A percentile compares a stretch with the other conserved stretches of the same genome.
phyloP scores from a whole-genome alignment of 2,113 vertebrate genomes.

The Oncorhynchus tshawytscha region DNA sequence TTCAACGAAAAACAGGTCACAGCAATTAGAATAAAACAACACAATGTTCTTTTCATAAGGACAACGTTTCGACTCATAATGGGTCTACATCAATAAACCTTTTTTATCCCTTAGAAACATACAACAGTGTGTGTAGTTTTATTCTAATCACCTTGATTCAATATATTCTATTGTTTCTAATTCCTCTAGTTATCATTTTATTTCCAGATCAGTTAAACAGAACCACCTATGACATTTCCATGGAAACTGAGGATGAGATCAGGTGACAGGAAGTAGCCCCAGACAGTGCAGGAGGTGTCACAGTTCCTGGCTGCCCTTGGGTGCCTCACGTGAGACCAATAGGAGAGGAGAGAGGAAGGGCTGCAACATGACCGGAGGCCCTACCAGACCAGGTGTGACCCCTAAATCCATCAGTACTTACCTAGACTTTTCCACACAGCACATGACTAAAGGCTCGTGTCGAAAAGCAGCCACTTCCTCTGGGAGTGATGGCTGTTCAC shows the following conservation, averaged over 20 bases:
- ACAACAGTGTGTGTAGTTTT: too few species aligned
- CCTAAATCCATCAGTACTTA: conserved; percentile 11
- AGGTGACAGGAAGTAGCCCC: conserved; percentile 50
- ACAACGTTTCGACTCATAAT: too few species aligned
- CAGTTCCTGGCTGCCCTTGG: too few species aligned
- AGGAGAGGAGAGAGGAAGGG: neutral
- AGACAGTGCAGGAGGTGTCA: neutral
- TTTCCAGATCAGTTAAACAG: neutral
- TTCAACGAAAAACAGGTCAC: too few species aligned
- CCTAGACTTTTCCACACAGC: neutral
- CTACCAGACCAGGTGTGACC: neutral
- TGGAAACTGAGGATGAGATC: conserved; percentile 14
- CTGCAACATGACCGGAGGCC: neutral
- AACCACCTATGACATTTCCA: conserved; percentile 17
- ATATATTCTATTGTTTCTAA: too few species aligned
- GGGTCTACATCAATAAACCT: neutral
- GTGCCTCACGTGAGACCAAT: too few species aligned
- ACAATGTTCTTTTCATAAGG: too few species aligned
- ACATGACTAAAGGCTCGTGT: neutral
- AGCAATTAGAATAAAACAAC: too few species aligned
- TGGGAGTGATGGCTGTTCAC: conserved; percentile 22
- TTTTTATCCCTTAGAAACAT: too few species aligned
- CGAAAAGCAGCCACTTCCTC: conserved; percentile 12
- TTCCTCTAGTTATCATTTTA: neutral
- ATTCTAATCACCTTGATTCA: too few species aligned